Base-by-base conservation (phyloP, 2,888 invertebrate species). In the Altica lythri region DNA sequence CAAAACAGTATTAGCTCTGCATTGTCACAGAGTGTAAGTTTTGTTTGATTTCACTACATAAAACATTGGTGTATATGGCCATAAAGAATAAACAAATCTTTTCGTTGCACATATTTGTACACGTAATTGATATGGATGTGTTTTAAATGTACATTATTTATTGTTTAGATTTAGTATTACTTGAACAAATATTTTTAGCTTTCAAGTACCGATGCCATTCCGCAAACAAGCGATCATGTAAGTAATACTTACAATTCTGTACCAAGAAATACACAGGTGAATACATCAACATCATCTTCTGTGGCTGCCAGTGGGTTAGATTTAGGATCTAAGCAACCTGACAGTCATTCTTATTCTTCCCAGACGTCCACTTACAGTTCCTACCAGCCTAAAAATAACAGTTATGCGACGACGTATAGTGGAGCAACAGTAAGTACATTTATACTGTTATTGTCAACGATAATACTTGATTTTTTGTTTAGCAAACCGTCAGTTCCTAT, bases 401-500 rank as follows among this genome's bases (percentile, higher is more conserved):
- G 69, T 10, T 74, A 74, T 47, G 46, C 72, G 13, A 65, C 71
- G 16, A 67, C 68, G 14, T 76, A 76, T 55, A 73, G 65, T 57
- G 65, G 68, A 10, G 62, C 73, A 13, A 75, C 75, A 67, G 75
- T 75, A 57, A 62, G 62, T 59, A 10, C 8, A 52, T 29, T 19
- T 35, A 19, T 38, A 12, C 12, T 17, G n/a, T n/a, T 35, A 10
- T 43, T 17, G 10, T 55, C 9, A 30, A 14, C 14, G 12, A 16
- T 35, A 13, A 18, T 44, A 25, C 2, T n/a, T 34, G 30, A 29
- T 37, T 19, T 54, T 49, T 42, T 49, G 69, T 66, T 63, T 78
- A 83, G 75, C 75, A 78, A 1, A 81, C 80, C 50, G 66, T 77
- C 4, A 77, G 69, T 68, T 74, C 75, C 59, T 75, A 73, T 54